Base-by-base conservation (phyloP, 2,888 invertebrate species). In the Arge pagana region DNA sequence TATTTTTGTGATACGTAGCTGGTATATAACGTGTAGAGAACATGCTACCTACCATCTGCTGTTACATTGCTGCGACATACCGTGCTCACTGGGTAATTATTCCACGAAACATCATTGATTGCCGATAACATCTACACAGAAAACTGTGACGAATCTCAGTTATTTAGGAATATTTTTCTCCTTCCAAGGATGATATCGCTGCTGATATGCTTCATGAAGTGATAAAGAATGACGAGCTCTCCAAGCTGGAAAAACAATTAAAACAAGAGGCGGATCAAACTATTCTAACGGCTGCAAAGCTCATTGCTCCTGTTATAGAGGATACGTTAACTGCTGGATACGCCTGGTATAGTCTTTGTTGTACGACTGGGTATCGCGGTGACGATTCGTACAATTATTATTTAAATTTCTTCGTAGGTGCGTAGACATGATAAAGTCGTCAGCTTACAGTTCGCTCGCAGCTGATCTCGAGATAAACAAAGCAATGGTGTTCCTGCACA, bases 381-480 rank as follows among this genome's bases (percentile, higher is more conserved):
- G n/a, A n/a, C n/a, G n/a, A n/a, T n/a, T n/a, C n/a, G n/a, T n/a
- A n/a, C n/a, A n/a, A n/a, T n/a, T n/a, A n/a, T n/a, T n/a, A n/a
- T n/a, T 40, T 10, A 4, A 11, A 11, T 33, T 41, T 19, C 15
- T 36, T n/a, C n/a, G n/a, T 18, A 96, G 96, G 96, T 98, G 98
- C 76, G 92, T 96, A 48, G 94, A 96, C 63, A 87, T 91, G 16
- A 90, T 98, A 43, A 93, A 95, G 71, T 88, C 89, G 39, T 95
- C 96, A n/a, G 87, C 85, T 71, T 91, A 89, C 66, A 84, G 88
- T 28, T 84, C 85, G 72, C 81, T 93, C 58, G 94, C 91, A 35
- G 89, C 87, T 64, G 96, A 90, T 80, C 79, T 96, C 60, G 95
- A 96, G 78, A 88, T 95, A 58, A 93, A 92, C 76, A 94, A 94